phyloP scores from a whole-genome alignment of 2,113 vertebrate genomes.

The Gopherus evgoodei region DNA sequence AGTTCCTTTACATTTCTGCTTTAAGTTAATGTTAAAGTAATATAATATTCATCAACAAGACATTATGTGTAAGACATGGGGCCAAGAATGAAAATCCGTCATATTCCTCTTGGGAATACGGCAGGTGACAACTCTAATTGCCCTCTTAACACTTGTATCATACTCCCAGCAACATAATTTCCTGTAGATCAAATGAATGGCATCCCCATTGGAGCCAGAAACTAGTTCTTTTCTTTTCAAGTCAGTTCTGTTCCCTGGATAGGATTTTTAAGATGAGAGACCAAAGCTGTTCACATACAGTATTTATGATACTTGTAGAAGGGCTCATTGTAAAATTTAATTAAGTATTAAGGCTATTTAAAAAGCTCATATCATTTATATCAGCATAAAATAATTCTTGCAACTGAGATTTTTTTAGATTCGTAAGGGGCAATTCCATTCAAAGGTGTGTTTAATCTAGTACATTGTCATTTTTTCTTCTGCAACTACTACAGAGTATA shows the following conservation, averaged over 20 bases:
- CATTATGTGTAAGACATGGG: fast-evolving
- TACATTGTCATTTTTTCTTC: background rate
- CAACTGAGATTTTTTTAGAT: background rate
- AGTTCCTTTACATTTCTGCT: background rate
- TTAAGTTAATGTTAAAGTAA: background rate
- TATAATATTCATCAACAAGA: fast-evolving
- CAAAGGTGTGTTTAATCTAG: background rate
- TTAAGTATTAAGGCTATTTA: background rate
- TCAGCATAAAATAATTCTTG: background rate
- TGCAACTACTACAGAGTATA: background rate
- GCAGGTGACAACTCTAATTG: constrained; percentile 7
- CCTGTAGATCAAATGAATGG: background rate
- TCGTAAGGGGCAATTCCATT: background rate
- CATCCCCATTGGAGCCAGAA: background rate
- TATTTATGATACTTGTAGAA: background rate
- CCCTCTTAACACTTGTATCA: background rate
- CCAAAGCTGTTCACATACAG: background rate
- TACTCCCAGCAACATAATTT: constrained; percentile 10
- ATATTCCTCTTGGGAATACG: constrained; percentile 1
- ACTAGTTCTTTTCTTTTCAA: background rate
- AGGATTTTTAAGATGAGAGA: background rate
- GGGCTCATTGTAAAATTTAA: background rate
- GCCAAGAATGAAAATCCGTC: background rate
- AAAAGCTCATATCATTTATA: background rate
- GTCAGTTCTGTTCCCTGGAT: background rate